These are phyloP conservation scores for Drosophila suboccidentalis DNA, from an alignment of 2,888 invertebrate genomes.

Conservation along the genomic window DNA sequence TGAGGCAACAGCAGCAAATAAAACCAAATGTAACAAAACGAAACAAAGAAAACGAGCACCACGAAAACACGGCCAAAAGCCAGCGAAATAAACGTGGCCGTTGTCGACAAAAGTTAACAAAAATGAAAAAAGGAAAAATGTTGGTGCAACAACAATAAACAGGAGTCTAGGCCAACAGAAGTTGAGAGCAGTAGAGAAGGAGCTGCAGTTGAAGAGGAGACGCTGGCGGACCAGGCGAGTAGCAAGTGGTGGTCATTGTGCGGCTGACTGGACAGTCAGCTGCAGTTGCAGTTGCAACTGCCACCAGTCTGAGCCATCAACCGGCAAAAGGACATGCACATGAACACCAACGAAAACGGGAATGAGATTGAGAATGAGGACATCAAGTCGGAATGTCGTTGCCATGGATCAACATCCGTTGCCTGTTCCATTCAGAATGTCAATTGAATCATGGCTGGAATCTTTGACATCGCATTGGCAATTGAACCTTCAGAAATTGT, in stretches of 20 bases:
- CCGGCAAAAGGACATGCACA: constrained; percentile 59
- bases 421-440: constrained; percentile 52
- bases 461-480: constrained; percentile 42
- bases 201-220: constrained; percentile 3
- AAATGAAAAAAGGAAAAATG: constrained; percentile 16
- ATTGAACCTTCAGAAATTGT: constrained; percentile 56
- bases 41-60: constrained; percentile 39
- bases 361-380: background rate
- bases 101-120: constrained; percentile 50
- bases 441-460: constrained; percentile 69
- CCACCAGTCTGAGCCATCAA: constrained; percentile 19
- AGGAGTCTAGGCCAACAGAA: background rate
- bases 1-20: constrained; percentile 36
- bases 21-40: constrained; percentile 45
- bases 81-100: constrained; percentile 48
- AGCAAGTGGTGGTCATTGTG: constrained; percentile 65
- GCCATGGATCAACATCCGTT: constrained; percentile 46
- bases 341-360: constrained; percentile 35
- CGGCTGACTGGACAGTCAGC: constrained; percentile 57
- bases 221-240: constrained; percentile 24
- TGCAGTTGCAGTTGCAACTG: constrained; percentile 28
- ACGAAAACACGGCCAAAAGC: constrained; percentile 35
- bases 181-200: background rate
- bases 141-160: constrained; percentile 2
- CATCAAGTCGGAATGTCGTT: constrained; percentile 12